Base-by-base conservation (phyloP, 2,797 vertebrate species). In the Peromyscus melanophrys region DNA sequence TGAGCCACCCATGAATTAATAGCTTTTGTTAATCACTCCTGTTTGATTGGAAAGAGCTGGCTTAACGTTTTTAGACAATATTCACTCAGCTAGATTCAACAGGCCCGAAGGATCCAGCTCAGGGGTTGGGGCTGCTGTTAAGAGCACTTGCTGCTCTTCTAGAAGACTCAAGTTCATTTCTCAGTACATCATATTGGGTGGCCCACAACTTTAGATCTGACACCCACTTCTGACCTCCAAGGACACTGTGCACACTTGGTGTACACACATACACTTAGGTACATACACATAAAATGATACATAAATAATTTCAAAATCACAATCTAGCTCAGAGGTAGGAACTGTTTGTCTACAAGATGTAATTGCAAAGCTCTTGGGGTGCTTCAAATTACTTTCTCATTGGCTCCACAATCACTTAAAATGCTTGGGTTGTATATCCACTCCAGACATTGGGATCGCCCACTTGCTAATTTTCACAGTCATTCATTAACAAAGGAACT, bases 1-100 rank as follows among this genome's bases (percentile, higher is more conserved):
- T 94, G 93, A 94, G 96, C 83, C 34, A 40, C 96, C 98, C 88
- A 23, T 88, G 98, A 98, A 97, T 98, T 96, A 98, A 93, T 91
- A 95, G 96, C 3, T 55, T 97, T 97, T 16, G 83, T 90, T 98
- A 89, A 96, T 98, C 75, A 43, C 69, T 97, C 92, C 76, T 93
- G 84, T 77, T 93, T 98, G 96, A 92, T 96, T 29, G 37, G 52
- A 55, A 91, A 88, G 84, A 81, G 71, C 76, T 25, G 34, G 29
- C 34, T 88, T 55, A 78, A 31, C 37, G 21, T 94, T 87, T 96
- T 34, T 55, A 73, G 75, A 0, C 12, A 71, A 59, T 29, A 10
- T 63, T 88, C 37, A 75, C 40, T 57, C 11, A 43, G 19, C 27
- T 49, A 8, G 23, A 88, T 85, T 81, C 65, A 69, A 65, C 4